Evolutionary conservation across 2,888 invertebrate genomes (phyloP).

Genomic region (Nesidiocoris tenuis): DNA sequence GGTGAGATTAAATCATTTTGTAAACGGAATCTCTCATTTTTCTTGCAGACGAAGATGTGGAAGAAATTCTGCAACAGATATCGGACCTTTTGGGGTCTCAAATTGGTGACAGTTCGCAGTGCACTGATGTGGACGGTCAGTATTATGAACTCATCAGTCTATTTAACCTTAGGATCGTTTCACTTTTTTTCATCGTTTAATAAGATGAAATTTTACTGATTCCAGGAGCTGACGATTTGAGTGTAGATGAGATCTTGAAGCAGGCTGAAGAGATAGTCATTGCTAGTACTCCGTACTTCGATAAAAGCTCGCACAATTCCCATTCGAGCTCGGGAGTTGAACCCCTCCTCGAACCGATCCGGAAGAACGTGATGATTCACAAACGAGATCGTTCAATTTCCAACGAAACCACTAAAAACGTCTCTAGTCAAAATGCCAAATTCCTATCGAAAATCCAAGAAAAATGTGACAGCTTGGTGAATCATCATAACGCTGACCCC

Average conservation of each 20-base stretch:
- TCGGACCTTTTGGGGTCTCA: slow-evolving; percentile 46
- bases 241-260: slow-evolving; percentile 62
- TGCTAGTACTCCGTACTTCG: slow-evolving; percentile 52
- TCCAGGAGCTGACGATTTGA: slow-evolving; percentile 52
- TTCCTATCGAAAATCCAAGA: neutral
- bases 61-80: slow-evolving; percentile 48
- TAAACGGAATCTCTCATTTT: too few species aligned
- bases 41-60: slow-evolving; percentile 48
- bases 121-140: slow-evolving; percentile 43
- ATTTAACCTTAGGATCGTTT: too few species aligned
- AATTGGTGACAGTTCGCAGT: slow-evolving; percentile 38
- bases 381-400: neutral
- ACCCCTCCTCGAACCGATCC: slow-evolving; percentile 24
- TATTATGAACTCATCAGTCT: too few species aligned
- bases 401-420: slow-evolving; percentile 2
- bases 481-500: neutral
- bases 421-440: slow-evolving; percentile 17
- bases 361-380: slow-evolving; percentile 1
- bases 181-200: too few species aligned
- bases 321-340: slow-evolving; percentile 15
- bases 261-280: slow-evolving; percentile 61
- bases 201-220: too few species aligned
- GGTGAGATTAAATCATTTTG: too few species aligned
- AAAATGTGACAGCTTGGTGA: slow-evolving; percentile 5
- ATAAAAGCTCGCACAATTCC: slow-evolving; percentile 19